Evolutionary conservation across 1,140 invertebrate species (phyloP).

Genomic region (Brachionus plicatilis): DNA sequence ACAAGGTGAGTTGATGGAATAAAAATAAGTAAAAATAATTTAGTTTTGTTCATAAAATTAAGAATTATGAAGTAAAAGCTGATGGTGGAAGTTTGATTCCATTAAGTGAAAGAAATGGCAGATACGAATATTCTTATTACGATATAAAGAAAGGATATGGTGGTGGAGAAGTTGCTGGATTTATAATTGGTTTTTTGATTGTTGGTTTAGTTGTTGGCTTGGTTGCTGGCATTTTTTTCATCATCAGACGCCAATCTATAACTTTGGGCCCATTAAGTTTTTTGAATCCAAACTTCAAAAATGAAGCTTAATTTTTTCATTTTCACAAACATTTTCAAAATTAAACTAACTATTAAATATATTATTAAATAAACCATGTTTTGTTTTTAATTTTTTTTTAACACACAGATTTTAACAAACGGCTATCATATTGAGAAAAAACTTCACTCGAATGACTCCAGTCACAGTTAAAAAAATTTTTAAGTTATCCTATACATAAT

Average conservation of each 20-base stretch:
- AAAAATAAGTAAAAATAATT: background rate
- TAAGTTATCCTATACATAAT: too few species aligned
- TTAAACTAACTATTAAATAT: background rate
- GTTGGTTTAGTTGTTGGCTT: background rate
- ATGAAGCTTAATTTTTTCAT: background rate
- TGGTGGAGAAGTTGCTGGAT: background rate
- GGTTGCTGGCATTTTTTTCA: constrained; percentile 8
- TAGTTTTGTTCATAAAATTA: background rate
- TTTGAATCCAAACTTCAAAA: constrained; percentile 31
- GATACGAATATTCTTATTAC: constrained; percentile 22
- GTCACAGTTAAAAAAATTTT: too few species aligned
- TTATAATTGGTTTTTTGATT: constrained; percentile 17
- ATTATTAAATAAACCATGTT: too few species aligned
- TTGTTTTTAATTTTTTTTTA: too few species aligned
- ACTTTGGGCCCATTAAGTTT: constrained; percentile 12
- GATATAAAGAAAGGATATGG: background rate
- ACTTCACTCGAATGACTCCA: too few species aligned
- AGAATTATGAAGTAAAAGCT: background rate
- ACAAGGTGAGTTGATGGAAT: background rate
- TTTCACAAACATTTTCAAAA: background rate
- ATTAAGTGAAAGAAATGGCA: background rate
- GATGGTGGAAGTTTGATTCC: background rate
- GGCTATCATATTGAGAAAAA: too few species aligned
- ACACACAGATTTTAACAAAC: too few species aligned
- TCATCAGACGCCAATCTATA: background rate